Percentiles rank a stretch among this genome's conserved stretches.
Evolutionary conservation across 2,113 vertebrate species (phyloP).

Genomic region (Lophius piscatorius): DNA sequence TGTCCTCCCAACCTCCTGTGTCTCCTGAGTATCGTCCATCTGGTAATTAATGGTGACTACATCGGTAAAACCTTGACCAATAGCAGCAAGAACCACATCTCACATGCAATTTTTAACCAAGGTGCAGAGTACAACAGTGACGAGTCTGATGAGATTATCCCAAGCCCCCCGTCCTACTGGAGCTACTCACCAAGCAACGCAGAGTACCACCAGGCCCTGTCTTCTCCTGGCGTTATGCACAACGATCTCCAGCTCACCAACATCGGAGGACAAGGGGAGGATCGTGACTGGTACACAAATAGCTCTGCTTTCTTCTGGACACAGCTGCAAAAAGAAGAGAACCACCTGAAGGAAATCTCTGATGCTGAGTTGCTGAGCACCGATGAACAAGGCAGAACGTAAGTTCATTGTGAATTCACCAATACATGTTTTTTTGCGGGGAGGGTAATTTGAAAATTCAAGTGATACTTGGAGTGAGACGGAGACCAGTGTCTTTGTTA

Average conservation of each 20-base stretch:
- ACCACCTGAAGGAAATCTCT: constrained; percentile 62
- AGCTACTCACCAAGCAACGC: constrained; percentile 25
- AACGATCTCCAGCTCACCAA: constrained; percentile 5
- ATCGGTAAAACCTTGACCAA: too few species aligned
- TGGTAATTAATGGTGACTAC: constrained; percentile 20
- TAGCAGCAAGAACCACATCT: not conserved
- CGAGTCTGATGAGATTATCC: constrained; percentile 59
- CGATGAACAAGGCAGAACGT: constrained; percentile 80
- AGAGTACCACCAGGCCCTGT: constrained; percentile 32
- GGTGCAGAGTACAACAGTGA: constrained; percentile 42
- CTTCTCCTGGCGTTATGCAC: constrained; percentile 28
- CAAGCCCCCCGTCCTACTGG: constrained; percentile 45
- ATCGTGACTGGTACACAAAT: constrained; percentile 41
- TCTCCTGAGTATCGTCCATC: constrained; percentile 29
- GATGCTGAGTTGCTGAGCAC: constrained; percentile 68
- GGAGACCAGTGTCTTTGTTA: too few species aligned
- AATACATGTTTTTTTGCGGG: too few species aligned
- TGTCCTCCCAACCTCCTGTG: not conserved
- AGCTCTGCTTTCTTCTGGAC: constrained; percentile 80
- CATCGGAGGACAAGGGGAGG: not conserved
- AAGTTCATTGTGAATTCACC: constrained; percentile 24
- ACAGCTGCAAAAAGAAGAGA: constrained; percentile 82
- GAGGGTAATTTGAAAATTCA: too few species aligned
- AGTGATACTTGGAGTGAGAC: too few species aligned
- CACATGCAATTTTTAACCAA: not conserved